phyloP scores from a whole-genome alignment of 2,888 invertebrate species.

The Toxonevra muliebris region DNA sequence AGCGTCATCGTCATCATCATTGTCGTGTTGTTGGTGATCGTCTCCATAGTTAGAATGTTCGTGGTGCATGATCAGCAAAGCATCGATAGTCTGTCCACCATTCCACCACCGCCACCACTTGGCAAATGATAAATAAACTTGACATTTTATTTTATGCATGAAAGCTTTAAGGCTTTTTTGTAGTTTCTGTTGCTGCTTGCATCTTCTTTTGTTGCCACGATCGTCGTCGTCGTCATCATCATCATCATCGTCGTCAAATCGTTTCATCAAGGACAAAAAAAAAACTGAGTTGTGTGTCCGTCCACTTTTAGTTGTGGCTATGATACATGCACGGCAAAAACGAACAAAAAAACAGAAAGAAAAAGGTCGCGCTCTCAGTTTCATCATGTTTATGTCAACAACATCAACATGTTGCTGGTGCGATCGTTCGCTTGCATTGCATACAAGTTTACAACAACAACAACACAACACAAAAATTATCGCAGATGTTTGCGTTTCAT shows the following conservation, averaged over 20 bases:
- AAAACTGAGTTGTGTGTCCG: too few species aligned
- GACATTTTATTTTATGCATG: slow-evolving; percentile 41
- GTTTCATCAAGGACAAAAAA: too few species aligned
- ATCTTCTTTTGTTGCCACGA: too few species aligned
- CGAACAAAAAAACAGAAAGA: background rate
- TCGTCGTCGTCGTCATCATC: too few species aligned
- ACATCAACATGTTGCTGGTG: slow-evolving; percentile 14
- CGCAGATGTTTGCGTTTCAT: slow-evolving; percentile 27
- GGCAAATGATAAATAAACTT: slow-evolving; percentile 47
- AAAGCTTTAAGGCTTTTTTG: slow-evolving; percentile 5
- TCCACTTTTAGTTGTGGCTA: too few species aligned
- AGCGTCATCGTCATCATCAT: background rate
- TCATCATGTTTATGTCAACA: slow-evolving; percentile 25
- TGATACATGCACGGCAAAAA: too few species aligned
- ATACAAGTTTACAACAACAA: background rate
- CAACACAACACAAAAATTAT: slow-evolving; percentile 26
- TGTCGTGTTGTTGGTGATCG: slow-evolving; percentile 1
- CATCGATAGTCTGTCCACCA: slow-evolving; percentile 12
- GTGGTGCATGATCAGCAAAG: background rate
- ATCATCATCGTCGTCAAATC: too few species aligned
- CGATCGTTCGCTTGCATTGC: background rate
- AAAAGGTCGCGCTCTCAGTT: slow-evolving; percentile 9
- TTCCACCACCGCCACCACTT: background rate
- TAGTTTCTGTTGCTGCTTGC: too few species aligned
- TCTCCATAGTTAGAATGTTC: background rate